These are phyloP conservation scores for Esox lucius DNA, from an alignment of 2,797 vertebrate genomes.

Conservation along the genomic window DNA sequence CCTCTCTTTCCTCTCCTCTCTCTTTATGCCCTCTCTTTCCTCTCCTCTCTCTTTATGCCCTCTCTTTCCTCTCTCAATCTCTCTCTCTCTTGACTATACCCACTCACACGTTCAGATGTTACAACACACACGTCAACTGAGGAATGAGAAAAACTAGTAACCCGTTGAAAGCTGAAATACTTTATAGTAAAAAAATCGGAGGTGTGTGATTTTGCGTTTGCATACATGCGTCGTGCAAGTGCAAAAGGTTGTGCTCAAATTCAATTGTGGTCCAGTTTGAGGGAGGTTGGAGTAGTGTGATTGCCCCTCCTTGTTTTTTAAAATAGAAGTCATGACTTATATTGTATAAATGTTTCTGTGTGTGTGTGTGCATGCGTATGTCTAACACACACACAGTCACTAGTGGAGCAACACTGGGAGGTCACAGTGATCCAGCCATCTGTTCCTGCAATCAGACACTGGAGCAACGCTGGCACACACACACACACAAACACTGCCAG, in stretches of 20 bases:
- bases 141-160: not conserved
- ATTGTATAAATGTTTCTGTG: not conserved
- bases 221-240: no score
- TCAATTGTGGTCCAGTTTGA: no score
- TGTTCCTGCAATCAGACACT: constrained; percentile 77
- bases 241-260: no score
- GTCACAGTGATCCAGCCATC: constrained; percentile 76
- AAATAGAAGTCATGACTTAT: no score
- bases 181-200: not conserved
- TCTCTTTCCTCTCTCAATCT: not conserved
- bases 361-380: constrained; percentile 14
- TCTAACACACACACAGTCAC: constrained; percentile 5
- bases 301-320: no score
- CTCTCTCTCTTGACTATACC: not conserved
- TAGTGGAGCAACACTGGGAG: constrained; percentile 59
- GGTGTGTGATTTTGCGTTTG: not conserved
- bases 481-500: constrained; percentile 19
- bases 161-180: not conserved
- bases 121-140: not conserved
- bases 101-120: not conserved
- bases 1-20: not conserved
- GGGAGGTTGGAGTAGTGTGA: no score
- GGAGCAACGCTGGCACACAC: constrained; percentile 36
- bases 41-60: not conserved
- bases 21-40: not conserved